These are phyloP conservation scores for Barypeithes pellucidus DNA, from an alignment of 2,888 invertebrate genomes.

Conservation along the genomic window DNA sequence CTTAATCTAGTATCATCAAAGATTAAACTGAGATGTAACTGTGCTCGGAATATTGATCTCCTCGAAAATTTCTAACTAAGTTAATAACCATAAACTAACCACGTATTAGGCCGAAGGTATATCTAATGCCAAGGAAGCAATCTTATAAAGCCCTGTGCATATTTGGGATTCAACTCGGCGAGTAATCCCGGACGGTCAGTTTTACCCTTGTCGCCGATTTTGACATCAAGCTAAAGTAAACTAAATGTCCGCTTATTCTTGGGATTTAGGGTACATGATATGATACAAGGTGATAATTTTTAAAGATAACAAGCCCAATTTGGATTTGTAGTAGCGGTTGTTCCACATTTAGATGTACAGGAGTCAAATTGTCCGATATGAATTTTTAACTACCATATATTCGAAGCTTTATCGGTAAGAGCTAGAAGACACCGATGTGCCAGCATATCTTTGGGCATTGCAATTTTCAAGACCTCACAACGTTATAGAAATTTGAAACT, in stretches of 20 bases:
- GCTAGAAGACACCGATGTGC: too few relatives aligned
- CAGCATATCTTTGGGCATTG: too few relatives aligned
- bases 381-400: too few relatives aligned
- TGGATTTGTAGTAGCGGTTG: conserved; percentile 4
- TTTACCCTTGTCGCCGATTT: conserved; percentile 48
- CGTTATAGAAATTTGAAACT: too few relatives aligned
- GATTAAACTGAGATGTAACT: conserved; percentile 30
- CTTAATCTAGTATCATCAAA: conserved; percentile 12
- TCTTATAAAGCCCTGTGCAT: conserved; percentile 44
- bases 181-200: conserved; percentile 50
- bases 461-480: too few relatives aligned
- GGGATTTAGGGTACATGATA: conserved; percentile 25
- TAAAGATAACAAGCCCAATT: conserved; percentile 12
- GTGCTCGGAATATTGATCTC: conserved; percentile 30
- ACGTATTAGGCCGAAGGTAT: conserved; percentile 45
- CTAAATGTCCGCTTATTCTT: conserved; percentile 36
- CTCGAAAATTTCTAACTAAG: conserved; percentile 38
- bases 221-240: conserved; percentile 45
- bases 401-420: too few relatives aligned
- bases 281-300: conserved; percentile 35
- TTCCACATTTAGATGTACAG: neutral
- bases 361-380: neutral
- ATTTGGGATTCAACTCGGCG: conserved; percentile 46
- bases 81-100: conserved; percentile 46
- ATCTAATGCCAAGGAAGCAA: conserved; percentile 47